Conservation (phyloP, 2,888 invertebrate species). For the Hydrotaea diabolus region DNA sequence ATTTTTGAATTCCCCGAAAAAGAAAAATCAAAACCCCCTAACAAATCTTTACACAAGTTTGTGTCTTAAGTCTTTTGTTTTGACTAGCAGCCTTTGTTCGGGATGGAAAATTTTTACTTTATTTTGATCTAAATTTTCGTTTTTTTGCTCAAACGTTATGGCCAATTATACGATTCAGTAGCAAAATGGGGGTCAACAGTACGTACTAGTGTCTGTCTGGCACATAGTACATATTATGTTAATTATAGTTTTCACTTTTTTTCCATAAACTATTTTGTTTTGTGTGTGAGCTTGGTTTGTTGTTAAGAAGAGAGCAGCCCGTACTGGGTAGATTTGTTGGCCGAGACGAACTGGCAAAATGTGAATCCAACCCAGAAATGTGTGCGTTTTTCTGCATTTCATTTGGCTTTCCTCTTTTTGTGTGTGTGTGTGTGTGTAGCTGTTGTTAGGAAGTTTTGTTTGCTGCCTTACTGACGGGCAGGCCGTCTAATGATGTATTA, state of each 20-base stretch:
- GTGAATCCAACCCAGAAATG: neutral
- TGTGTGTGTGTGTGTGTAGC: too few relatives aligned
- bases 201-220: neutral
- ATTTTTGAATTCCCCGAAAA: neutral
- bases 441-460: slow-evolving; percentile 14
- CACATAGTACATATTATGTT: neutral
- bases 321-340: neutral
- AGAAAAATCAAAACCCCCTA: neutral
- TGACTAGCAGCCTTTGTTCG: too few relatives aligned
- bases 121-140: too few relatives aligned
- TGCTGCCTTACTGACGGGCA: neutral
- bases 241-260: slow-evolving; percentile 37
- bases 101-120: too few relatives aligned
- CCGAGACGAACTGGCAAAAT: neutral
- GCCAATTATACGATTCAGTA: slow-evolving; percentile 5
- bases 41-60: neutral
- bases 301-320: neutral
- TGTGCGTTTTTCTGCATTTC: slow-evolving; percentile 6
- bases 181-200: slow-evolving; percentile 8
- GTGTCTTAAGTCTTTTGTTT: neutral
- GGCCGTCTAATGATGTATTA: slow-evolving; percentile 18
- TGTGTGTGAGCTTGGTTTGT: neutral
- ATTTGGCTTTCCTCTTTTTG: neutral
- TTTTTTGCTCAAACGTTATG: neutral
- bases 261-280: neutral